Evolutionary conservation across 2,797 vertebrate species (phyloP), one percentile per base, ranked within the genome.

Genomic region (Urophycis tenuis): DNA sequence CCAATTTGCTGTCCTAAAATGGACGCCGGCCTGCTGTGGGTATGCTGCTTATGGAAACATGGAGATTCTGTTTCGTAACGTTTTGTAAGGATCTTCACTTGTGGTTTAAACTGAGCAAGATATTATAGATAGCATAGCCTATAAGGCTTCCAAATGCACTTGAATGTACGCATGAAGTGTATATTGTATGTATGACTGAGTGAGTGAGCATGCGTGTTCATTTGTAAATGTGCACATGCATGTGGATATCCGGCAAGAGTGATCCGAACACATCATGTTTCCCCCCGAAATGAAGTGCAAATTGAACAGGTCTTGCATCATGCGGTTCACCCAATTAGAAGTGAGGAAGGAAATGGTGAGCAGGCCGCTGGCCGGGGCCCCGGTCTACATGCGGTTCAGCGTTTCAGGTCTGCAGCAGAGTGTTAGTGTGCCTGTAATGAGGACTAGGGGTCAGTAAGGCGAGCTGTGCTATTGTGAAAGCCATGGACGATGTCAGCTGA

Each of bases 291-390:
- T 79, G 75, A 88, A 89, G 91, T 79, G 85, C 82, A 82, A 90
- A 89, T 85, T 88, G 85, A 75, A 83, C 74, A 60, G 84, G 77
- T 84, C 80, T 86, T 80, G 73, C 75, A 60, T 9, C 22, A 2
- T 79, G 70, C 89, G 87, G 88, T 84, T 86, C 84, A 85, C 88
- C 89, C 90, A 92, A 93, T 92, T 92, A 92, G 89, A 90, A 84
- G 82, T 91, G 92, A 93, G 85, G 33, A 92, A 91, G 87, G 78
- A 85, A 81, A 86, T 86, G 84, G 81, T 82, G 71, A 82, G 79
- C 60, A 73, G 78, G 81, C 88, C 88, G 73, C 33, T 1, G 87
- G 90, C 85, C 90, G 84, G 91, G 91, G 91, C 90, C 85, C 87
- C 82, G 82, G 90, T 89, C 85, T 89, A 82, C 87, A 89, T 85